Evolutionary conservation across 2,113 vertebrate species (phyloP), one percentile per base, ranked within the genome.

Genomic region (Saccopteryx leptura): DNA sequence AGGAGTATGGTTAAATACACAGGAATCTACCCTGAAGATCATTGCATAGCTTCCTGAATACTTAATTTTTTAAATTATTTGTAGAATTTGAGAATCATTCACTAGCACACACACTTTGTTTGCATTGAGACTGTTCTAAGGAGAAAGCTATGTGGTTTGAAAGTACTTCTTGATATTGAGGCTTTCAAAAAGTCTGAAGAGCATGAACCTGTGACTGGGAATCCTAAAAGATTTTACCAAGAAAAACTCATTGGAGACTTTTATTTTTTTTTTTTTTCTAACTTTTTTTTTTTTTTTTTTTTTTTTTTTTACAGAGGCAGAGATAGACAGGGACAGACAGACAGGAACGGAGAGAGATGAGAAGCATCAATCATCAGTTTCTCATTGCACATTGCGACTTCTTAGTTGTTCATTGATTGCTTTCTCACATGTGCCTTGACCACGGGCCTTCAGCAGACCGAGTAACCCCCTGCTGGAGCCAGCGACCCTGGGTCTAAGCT

Each of bases 1-100:
- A 93, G 90, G 56, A 92, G 28, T 95, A 18, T 95, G 72, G 71
- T 88, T 96, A 90, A 96, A 88, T 90, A 96, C 96, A 91, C 39
- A 97, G 92, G 84, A 88, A 48, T 94, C 60, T 91, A 33, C 61
- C 26, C 58, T 87, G 71, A 72, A 90, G 81, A 81, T 88, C 19
- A 61, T 26, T 95, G 56, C 48, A 76, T 94, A 68, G 69, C 33
- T 96, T n/a, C 31, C 60, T 91, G 5, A 71, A 63, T 81, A 81
- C 74, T 56, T 97, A 68, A 66, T 93, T 80, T 93, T 91, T 88
- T 33, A 39, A 87, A 74, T 78, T 69, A 88, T 63, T 89, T 74
- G 33, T 68, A 46, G 23, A 80, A 58, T 79, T 91, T 83, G 58
- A 93, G 84, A 90, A 82, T 84, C 28, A 69, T 75, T 91, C 58